These are phyloP conservation scores for Scolopax bukidnonensis DNA, from an alignment of 2,797 vertebrate species.

Conservation along the genomic window DNA sequence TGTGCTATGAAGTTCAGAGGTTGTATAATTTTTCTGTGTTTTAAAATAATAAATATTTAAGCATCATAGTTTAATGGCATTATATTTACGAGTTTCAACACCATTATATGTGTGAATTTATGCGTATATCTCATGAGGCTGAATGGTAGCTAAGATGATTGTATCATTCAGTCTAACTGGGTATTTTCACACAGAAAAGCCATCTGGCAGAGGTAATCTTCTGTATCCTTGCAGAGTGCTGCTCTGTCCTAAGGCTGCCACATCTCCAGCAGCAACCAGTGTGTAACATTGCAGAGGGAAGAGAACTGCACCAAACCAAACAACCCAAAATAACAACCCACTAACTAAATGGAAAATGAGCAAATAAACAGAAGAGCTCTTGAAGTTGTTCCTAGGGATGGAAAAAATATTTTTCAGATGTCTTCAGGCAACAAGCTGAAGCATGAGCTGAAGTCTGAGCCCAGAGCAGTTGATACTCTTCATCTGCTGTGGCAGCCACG, in stretches of 20 bases:
- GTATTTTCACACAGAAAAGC: not conserved
- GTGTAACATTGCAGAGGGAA: not conserved
- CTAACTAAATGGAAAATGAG: constrained; percentile 11
- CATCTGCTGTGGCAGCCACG: not conserved
- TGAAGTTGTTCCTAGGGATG: not conserved
- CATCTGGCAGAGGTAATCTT: not conserved
- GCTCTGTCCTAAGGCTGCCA: not conserved
- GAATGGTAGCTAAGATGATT: not conserved
- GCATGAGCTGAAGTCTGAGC: not conserved
- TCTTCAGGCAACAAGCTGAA: not conserved
- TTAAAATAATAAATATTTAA: constrained; percentile 6
- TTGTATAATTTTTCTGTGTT: constrained; percentile 28
- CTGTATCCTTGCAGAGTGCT: not conserved
- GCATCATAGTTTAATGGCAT: not conserved
- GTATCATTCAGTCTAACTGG: not conserved
- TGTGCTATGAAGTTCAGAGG: not conserved
- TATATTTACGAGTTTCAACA: not conserved
- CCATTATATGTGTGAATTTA: not conserved
- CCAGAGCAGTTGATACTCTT: not conserved
- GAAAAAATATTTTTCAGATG: not conserved
- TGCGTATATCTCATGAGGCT: not conserved
- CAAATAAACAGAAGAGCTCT: constrained; percentile 8
- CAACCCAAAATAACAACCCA: not conserved
- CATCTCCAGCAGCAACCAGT: not conserved
- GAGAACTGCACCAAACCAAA: not conserved